Evolutionary conservation across 2,888 invertebrate species (phyloP).

Genomic region (Apodemia mormo): DNA sequence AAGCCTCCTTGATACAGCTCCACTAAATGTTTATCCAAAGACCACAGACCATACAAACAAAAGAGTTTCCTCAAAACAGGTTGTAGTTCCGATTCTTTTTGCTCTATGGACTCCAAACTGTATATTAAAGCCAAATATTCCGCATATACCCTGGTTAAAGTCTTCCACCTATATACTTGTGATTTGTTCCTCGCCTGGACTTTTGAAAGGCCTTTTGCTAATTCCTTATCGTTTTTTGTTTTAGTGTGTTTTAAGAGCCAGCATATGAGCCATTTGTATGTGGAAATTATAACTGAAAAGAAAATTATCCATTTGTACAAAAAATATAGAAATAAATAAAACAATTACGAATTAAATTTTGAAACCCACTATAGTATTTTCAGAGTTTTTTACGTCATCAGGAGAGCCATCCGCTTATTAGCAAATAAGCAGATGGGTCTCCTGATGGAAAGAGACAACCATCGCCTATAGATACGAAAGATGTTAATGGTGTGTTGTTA

Average conservation of each 20-base stretch:
- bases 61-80: conserved; percentile 75
- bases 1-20: conserved; percentile 87
- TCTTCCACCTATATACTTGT: conserved; percentile 90
- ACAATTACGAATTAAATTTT: too few relatives aligned
- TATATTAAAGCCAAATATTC: conserved; percentile 84
- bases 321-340: too few relatives aligned
- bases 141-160: conserved; percentile 88
- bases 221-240: conserved; percentile 79
- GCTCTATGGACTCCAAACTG: conserved; percentile 71
- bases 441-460: too few relatives aligned
- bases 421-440: too few relatives aligned
- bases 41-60: conserved; percentile 66
- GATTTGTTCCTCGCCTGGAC: conserved; percentile 90
- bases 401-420: too few relatives aligned
- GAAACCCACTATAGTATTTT: too few relatives aligned
- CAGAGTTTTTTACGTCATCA: too few relatives aligned
- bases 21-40: conserved; percentile 86
- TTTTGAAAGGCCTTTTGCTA: conserved; percentile 82
- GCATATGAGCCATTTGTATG: conserved; percentile 92
- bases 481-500: too few relatives aligned
- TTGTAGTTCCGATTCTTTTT: conserved; percentile 58
- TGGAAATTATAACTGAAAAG: conserved; percentile 84
- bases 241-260: conserved; percentile 88
- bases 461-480: too few relatives aligned
- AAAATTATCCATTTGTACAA: conserved; percentile 11